A percentile compares a stretch with the other conserved stretches of the same genome.
Conservation (phyloP, 1,140 invertebrate genomes). For the Tetragonula clypearis region DNA sequence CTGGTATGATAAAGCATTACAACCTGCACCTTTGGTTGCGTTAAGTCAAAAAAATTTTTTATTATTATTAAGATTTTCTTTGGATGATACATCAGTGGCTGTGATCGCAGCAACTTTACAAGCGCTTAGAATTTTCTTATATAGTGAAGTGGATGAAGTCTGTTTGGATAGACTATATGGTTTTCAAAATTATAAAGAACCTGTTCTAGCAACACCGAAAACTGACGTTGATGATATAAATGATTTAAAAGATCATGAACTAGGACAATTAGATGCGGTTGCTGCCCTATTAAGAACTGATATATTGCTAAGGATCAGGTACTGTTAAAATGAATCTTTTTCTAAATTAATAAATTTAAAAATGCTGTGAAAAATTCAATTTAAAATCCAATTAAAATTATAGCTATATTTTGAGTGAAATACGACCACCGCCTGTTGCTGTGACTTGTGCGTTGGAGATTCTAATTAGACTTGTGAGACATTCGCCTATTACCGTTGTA, state of each 20-base stretch:
- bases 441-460: conserved; percentile 87
- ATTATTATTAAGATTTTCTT: conserved; percentile 90
- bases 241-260: conserved; percentile 91
- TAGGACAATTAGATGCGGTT: conserved; percentile 89
- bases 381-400: conserved; percentile 39
- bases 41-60: conserved; percentile 86
- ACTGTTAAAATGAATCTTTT: conserved; percentile 66
- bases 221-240: conserved; percentile 85
- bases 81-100: conserved; percentile 91
- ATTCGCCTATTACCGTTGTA: conserved; percentile 84
- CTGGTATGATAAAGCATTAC: conserved; percentile 86
- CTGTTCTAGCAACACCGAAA: conserved; percentile 84
- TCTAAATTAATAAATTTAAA: neutral
- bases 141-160: conserved; percentile 89
- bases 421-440: conserved; percentile 85
- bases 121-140: conserved; percentile 88
- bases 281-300: conserved; percentile 89
- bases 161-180: conserved; percentile 87
- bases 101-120: conserved; percentile 88
- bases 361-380: neutral
- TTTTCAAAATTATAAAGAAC: conserved; percentile 82
- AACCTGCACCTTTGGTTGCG: conserved; percentile 81
- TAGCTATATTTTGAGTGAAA: conserved; percentile 87
- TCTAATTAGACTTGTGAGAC: conserved; percentile 86
- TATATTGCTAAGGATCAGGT: conserved; percentile 87